Percentiles rank a stretch among this genome's conserved stretches.
phyloP scores from a whole-genome alignment of 2,113 vertebrate genomes.

The Ptyas mucosa region DNA sequence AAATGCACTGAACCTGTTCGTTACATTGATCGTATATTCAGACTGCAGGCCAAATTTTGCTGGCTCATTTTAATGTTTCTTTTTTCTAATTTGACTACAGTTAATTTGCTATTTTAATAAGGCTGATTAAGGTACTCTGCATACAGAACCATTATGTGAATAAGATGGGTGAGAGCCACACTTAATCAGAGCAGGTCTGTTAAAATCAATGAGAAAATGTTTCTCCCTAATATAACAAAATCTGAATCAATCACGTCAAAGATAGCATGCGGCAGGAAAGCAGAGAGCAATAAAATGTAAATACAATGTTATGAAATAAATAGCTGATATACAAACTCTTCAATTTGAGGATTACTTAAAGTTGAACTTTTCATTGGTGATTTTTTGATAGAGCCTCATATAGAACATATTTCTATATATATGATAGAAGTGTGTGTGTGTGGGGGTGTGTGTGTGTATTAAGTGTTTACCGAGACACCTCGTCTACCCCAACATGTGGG shows the following conservation, averaged over 20 bases:
- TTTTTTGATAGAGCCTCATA: background rate
- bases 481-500: too few relatives aligned
- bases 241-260: background rate
- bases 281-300: background rate
- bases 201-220: background rate
- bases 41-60: background rate
- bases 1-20: background rate
- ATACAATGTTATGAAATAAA: background rate
- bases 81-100: background rate
- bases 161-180: background rate
- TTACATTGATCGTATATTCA: background rate
- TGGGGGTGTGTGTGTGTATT: too few relatives aligned
- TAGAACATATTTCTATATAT: background rate
- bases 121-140: background rate
- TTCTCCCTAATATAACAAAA: background rate
- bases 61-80: background rate
- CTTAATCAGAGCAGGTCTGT: background rate
- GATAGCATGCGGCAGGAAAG: background rate
- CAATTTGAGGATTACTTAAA: background rate
- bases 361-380: background rate
- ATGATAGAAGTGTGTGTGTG: background rate
- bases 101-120: background rate
- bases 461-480: too few relatives aligned
- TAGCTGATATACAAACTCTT: background rate
- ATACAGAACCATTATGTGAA: background rate